Conservation (phyloP, 2,888 invertebrate species). For the Aphelenchoides bicaudatus region DNA sequence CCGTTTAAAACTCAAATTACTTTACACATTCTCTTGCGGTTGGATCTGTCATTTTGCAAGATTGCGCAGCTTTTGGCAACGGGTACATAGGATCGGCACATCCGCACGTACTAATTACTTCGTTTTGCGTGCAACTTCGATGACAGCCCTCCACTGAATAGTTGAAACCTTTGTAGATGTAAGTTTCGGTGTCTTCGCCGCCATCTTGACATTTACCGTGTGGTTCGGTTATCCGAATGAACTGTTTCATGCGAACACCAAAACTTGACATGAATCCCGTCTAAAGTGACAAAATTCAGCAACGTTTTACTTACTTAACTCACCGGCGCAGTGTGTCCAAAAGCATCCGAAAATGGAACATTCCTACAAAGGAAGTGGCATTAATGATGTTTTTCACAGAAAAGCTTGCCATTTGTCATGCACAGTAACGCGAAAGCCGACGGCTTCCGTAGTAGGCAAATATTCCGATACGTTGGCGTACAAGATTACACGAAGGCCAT, state of each 20-base stretch:
- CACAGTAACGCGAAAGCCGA: constrained; percentile 58
- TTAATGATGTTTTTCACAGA: not conserved
- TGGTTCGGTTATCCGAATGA: constrained; percentile 51
- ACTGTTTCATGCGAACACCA: constrained; percentile 60
- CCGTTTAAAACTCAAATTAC: no score
- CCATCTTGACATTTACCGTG: constrained; percentile 53
- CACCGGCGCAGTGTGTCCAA: constrained; percentile 59
- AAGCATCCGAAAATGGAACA: constrained; percentile 60
- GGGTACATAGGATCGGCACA: constrained; percentile 60
- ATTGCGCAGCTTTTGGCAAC: constrained; percentile 33
- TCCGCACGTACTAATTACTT: constrained; percentile 47
- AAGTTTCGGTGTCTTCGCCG: constrained; percentile 45
- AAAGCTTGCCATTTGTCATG: constrained; percentile 50
- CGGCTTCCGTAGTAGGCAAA: constrained; percentile 57
- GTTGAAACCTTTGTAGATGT: constrained; percentile 54
- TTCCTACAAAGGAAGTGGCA: no score
- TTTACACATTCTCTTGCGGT: constrained; percentile 54
- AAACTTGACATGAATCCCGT: constrained; percentile 59
- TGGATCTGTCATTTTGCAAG: constrained; percentile 50
- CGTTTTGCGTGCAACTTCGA: constrained; percentile 55
- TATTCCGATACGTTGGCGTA: constrained; percentile 59
- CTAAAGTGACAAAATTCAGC: no score
- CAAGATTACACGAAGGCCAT: constrained; percentile 56
- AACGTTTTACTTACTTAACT: no score
- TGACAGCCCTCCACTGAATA: constrained; percentile 59